These are phyloP conservation scores for Ophiodon elongatus DNA, from an alignment of 2,113 vertebrate genomes.

Conservation along the genomic window DNA sequence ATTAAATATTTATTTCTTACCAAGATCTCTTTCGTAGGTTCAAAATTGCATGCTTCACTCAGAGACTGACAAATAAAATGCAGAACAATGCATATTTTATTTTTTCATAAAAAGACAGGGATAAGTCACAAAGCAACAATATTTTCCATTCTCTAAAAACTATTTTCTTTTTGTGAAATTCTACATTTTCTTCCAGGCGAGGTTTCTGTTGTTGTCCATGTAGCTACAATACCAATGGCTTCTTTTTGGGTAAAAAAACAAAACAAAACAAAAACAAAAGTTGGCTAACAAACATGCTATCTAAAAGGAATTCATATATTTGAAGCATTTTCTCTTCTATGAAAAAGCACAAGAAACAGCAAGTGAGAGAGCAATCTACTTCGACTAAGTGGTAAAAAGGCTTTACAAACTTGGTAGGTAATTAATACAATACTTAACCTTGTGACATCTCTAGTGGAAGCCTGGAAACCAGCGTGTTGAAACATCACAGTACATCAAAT, in stretches of 20 bases:
- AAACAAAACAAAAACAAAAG: constrained; percentile 29
- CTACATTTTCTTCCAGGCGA: constrained; percentile 57
- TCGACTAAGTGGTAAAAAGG: constrained; percentile 71
- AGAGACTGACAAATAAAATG: constrained; percentile 40
- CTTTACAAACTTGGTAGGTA: constrained; percentile 75
- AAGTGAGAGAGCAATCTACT: constrained; percentile 68
- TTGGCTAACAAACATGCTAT: constrained; percentile 61
- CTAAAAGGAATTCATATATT: constrained; percentile 57
- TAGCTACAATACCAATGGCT: constrained; percentile 68
- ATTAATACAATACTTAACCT: constrained; percentile 60
- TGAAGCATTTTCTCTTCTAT: constrained; percentile 55
- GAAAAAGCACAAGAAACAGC: constrained; percentile 61
- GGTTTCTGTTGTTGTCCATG: constrained; percentile 44
- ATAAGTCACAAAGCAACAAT: constrained; percentile 79
- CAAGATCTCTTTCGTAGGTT: constrained; percentile 10
- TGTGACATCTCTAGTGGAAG: constrained; percentile 66
- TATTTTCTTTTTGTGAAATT: constrained; percentile 67
- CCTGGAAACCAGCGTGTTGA: constrained; percentile 65
- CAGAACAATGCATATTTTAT: constrained; percentile 73
- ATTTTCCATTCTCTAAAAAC: constrained; percentile 74
- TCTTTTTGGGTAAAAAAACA: constrained; percentile 33
- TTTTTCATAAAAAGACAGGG: constrained; percentile 79
- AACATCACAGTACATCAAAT: constrained; percentile 74
- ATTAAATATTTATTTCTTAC: constrained; percentile 65
- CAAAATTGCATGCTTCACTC: constrained; percentile 10